Evolutionary conservation across 2,888 invertebrate genomes (phyloP).

Genomic region (Drosophila birchii): DNA sequence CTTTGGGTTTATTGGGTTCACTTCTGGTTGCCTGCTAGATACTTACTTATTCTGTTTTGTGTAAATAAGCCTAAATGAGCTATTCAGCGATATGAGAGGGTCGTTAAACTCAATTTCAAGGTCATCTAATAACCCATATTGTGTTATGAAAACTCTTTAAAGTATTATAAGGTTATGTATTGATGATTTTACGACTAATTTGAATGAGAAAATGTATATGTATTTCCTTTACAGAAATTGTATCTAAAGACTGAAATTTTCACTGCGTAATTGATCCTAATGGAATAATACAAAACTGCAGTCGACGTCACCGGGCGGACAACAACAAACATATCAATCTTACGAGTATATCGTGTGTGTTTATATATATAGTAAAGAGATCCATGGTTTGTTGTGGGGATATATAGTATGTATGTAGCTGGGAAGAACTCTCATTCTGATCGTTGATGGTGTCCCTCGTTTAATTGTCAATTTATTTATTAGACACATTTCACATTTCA

Average conservation of each 20-base stretch:
- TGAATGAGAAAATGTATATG: too few relatives aligned
- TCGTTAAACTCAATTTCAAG: constrained; percentile 33
- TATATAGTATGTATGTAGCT: too few relatives aligned
- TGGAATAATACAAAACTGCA: constrained; percentile 32
- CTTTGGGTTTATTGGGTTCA: background rate
- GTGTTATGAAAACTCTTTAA: too few relatives aligned
- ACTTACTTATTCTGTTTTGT: constrained; percentile 4
- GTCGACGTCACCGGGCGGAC: constrained; percentile 19
- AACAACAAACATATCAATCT: constrained; percentile 23
- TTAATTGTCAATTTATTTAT: constrained; percentile 60
- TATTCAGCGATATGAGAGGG: constrained; percentile 8
- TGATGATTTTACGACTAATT: too few relatives aligned
- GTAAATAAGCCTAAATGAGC: constrained; percentile 16
- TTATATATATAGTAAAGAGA: background rate
- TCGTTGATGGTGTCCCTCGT: constrained; percentile 19
- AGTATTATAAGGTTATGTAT: too few relatives aligned
- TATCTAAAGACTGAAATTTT: background rate
- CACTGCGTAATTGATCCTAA: constrained; percentile 30
- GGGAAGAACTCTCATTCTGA: background rate
- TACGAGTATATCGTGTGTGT: constrained; percentile 4
- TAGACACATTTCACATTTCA: constrained; percentile 50
- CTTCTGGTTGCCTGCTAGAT: constrained; percentile 14
- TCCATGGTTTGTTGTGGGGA: background rate
- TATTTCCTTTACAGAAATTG: too few relatives aligned
- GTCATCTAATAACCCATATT: constrained; percentile 15